phyloP scores from a whole-genome alignment of 2,113 vertebrate species.

The Amazona vittata region DNA sequence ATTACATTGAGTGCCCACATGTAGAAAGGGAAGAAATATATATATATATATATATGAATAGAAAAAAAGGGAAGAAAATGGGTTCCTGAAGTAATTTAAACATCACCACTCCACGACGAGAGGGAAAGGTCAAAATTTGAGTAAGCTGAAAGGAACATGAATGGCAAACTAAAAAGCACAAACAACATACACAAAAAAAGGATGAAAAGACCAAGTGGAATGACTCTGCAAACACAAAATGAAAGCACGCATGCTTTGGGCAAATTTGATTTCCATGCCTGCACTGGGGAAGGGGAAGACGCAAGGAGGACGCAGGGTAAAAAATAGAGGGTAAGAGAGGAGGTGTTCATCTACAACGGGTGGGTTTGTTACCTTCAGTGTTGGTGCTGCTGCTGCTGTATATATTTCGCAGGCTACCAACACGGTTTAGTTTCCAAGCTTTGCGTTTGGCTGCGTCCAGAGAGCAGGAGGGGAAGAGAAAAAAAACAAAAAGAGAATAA shows the following conservation, averaged over 20 bases:
- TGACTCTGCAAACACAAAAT: conserved; percentile 59
- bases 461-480: conserved; percentile 79
- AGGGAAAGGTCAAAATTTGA: conserved; percentile 83
- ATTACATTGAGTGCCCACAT: conserved; percentile 84
- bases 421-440: conserved; percentile 94
- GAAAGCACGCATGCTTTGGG: conserved; percentile 72
- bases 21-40: conserved; percentile 73
- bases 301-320: background rate
- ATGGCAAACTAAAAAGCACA: conserved; percentile 73
- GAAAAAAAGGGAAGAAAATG: conserved; percentile 67
- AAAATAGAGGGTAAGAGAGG: background rate
- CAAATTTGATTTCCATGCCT: conserved; percentile 19
- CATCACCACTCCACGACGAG: conserved; percentile 72
- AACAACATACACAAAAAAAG: background rate
- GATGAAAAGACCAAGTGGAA: conserved; percentile 66
- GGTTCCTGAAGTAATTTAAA: conserved; percentile 80
- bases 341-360: background rate
- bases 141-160: conserved; percentile 81
- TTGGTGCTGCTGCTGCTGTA: conserved; percentile 88
- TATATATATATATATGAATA: conserved; percentile 25
- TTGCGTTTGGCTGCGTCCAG: conserved; percentile 92
- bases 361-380: conserved; percentile 86
- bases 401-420: conserved; percentile 94
- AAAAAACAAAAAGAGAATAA: conserved; percentile 46
- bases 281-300: background rate